Evolutionary conservation across 2,888 invertebrate species (phyloP), one percentile per base, ranked within the genome.

Genomic region (Andrena chrysosceles): DNA sequence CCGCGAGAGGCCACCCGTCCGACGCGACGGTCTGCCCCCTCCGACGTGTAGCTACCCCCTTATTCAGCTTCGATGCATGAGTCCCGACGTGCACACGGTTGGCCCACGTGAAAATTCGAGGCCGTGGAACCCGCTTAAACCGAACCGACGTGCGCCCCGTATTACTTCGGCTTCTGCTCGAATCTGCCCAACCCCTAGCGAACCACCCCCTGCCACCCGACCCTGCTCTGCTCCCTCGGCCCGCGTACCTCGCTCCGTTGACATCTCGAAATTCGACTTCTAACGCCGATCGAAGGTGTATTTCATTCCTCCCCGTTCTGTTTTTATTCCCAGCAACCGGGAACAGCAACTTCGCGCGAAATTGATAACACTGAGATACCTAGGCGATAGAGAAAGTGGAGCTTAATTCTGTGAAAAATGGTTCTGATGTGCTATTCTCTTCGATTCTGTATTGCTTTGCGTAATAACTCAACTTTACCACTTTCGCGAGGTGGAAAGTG

Each of bases 1-100:
- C 92, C 93, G 91, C 84, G 92, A 91, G 92, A 84, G 86, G 80
- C 76, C 80, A 74, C 77, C 81, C 77, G 77, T 82, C 86, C 81
- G 56, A 77, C 81, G 72, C 81, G 56, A 77, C 81, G 72, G 10
- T 4, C 83, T 68, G 13, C 64, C 56, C 60, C 42, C 69, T 29
- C 77, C 59, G 10, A 29, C 67, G 6, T 48, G 66, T 33, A 3
- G 49, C 49, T 35, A 7, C 20, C 68, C 52, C 62, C 35, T 56
- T 54, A 72, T 84, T 84, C 78, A 84, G 71, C 78, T 72, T 71
- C 84, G 84, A 78, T 77, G 74, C 84, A 85, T 75, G 84, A 81
- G 77, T 77, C 72, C 66, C 79, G 84, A 83, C 84, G 42, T 74
- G 83, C 80, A 35, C 81, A 62, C 71, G 20, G 69, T 33, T 63